Base-by-base conservation (phyloP, 1,140 invertebrate species). In the Ceratitis capitata region DNA sequence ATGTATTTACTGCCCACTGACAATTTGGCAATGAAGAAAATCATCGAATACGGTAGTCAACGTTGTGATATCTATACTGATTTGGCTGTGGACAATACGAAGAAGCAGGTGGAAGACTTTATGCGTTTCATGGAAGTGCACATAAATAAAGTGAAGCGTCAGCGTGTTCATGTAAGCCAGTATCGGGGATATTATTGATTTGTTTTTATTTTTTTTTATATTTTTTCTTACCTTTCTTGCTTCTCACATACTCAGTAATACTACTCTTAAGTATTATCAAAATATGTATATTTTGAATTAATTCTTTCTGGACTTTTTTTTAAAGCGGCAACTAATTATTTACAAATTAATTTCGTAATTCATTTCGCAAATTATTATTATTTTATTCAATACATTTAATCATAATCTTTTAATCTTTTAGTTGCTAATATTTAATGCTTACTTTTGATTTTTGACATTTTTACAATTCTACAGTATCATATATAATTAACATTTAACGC, bases 131-230 rank as follows among this genome's bases (percentile, higher is more conserved):
- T 98, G 14, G 98, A 99, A 92, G 94, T 95, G 0, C 95, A 95
- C 92, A 94, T 98, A 35, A 99, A 99, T 92, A 97, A 98, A 93
- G 96, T 98, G 89, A 95, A 96, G 90, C 92, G 96, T 87, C 94
- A 95, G 19, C 94, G 94, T 87, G 86, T 90, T 49, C 88, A 89
- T 86, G 90, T 92, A 90, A 91, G 90, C 85, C 64, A 45, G 32
- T 42, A 42, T 82, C 74, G 39, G 19, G 19, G 5, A 78, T 78
- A 78, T 42, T 26, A 82, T 35, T 26, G 82, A 39, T 49, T 42
- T 82, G 1, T 53, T 32, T 23, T 51, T 29, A 85, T 47, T 53
- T 45, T 56, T 83, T 39, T 56, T 87, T 23, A 86, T 85, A 26
- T 32, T 64, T n/a, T n/a, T 61, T 26, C n/a, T 26, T 4, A 7